Percentiles rank a stretch among this genome's conserved stretches.
These are phyloP conservation scores for Clamator glandarius DNA, from an alignment of 2,797 vertebrate genomes.

Conservation along the genomic window DNA sequence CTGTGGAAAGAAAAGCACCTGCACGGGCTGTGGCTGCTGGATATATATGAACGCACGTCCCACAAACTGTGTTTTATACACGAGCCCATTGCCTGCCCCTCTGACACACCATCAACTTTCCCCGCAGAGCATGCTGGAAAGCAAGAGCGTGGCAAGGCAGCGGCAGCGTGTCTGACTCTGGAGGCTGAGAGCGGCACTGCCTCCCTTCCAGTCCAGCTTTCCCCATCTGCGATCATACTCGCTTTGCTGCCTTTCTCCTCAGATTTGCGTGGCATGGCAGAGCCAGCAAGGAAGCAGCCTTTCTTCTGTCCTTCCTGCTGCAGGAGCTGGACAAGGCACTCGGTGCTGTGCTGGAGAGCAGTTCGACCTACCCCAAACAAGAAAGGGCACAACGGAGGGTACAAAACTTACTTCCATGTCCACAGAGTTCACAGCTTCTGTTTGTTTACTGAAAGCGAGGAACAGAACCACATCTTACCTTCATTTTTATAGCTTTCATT, in stretches of 20 bases:
- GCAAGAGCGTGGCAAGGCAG: neutral
- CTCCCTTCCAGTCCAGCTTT: neutral
- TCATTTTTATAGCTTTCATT: neutral
- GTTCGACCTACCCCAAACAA: neutral
- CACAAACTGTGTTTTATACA: fast-evolving
- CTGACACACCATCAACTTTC: neutral
- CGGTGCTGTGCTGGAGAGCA: neutral
- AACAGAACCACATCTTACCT: neutral
- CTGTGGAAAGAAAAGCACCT: neutral
- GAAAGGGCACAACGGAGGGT: neutral
- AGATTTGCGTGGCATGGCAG: fast-evolving
- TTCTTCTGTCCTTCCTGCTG: neutral
- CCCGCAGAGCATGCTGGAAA: fast-evolving
- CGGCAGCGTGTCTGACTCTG: fast-evolving
- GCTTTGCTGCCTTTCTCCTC: neutral
- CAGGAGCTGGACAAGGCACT: neutral
- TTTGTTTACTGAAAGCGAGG: neutral
- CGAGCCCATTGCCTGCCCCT: neutral
- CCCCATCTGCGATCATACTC: neutral
- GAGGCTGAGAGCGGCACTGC: neutral
- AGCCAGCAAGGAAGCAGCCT: neutral
- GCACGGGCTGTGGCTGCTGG: neutral
- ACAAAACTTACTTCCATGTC: neutral
- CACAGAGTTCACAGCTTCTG: neutral
- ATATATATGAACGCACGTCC: fast-evolving